Percentiles rank a stretch among this genome's conserved stretches.
Conservation (phyloP, 2,797 vertebrate genomes). For the Echeneis naucrates region DNA sequence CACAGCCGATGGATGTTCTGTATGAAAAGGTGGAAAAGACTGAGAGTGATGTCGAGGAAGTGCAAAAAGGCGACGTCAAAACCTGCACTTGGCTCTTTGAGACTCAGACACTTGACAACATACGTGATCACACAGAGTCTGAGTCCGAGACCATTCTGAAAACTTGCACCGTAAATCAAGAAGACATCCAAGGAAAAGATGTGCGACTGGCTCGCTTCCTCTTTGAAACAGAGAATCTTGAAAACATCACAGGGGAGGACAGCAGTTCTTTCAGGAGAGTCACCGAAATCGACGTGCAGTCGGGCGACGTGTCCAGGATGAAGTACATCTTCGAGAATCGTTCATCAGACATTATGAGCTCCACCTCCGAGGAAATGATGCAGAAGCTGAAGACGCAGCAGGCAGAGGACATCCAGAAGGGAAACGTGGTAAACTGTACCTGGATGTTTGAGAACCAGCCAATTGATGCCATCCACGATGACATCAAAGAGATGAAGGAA, state of each 20-base stretch:
- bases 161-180: constrained; percentile 87
- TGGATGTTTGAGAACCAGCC: constrained; percentile 94
- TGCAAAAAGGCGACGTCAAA: constrained; percentile 93
- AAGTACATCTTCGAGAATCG: constrained; percentile 92
- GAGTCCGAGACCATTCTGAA: constrained; percentile 86
- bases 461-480: constrained; percentile 88
- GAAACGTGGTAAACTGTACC: constrained; percentile 89
- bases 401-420: constrained; percentile 91
- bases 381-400: constrained; percentile 87
- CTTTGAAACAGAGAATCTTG: constrained; percentile 94
- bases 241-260: constrained; percentile 88
- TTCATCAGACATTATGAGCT: constrained; percentile 90
- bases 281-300: constrained; percentile 88
- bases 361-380: constrained; percentile 88
- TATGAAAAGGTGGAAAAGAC: constrained; percentile 89
- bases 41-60: constrained; percentile 77
- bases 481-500: constrained; percentile 69
- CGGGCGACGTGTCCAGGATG: constrained; percentile 93
- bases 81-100: constrained; percentile 95
- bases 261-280: constrained; percentile 84
- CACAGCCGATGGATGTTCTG: constrained; percentile 91
- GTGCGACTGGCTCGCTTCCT: constrained; percentile 90
- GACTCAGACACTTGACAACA: constrained; percentile 91
- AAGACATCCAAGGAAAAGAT: constrained; percentile 91
- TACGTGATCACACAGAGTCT: constrained; percentile 84